These are phyloP conservation scores for Cactoblastis cactorum DNA, from an alignment of 2,888 invertebrate genomes.

Conservation along the genomic window DNA sequence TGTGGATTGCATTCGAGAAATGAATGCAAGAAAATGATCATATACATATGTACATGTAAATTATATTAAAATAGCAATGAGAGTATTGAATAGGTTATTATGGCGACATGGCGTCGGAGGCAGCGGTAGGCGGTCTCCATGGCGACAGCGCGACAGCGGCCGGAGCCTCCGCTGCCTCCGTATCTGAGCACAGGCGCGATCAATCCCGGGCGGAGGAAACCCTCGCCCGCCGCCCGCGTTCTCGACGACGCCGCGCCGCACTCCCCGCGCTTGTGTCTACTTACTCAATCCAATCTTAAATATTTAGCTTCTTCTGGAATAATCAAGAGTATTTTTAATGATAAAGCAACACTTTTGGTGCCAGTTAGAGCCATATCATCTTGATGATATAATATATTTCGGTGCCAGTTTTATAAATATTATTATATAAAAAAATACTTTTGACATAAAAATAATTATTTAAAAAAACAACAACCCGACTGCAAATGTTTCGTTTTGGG, in stretches of 20 bases:
- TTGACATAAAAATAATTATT: too few species aligned
- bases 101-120: constrained; percentile 54
- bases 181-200: constrained; percentile 49
- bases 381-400: too few species aligned
- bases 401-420: too few species aligned
- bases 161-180: constrained; percentile 48
- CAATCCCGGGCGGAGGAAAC: constrained; percentile 61
- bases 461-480: too few species aligned
- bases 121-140: constrained; percentile 66
- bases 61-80: constrained; percentile 21
- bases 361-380: too few species aligned
- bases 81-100: constrained; percentile 36
- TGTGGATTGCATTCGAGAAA: too few species aligned
- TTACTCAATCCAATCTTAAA: constrained; percentile 3
- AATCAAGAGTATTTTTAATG: not conserved
- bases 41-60: not conserved
- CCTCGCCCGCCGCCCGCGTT: constrained; percentile 35
- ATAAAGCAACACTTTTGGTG: not conserved
- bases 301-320: constrained; percentile 14
- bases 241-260: constrained; percentile 35
- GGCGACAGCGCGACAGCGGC: constrained; percentile 39
- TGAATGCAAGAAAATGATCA: not conserved
- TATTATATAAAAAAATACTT: too few species aligned
- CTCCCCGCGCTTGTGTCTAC: constrained; percentile 29
- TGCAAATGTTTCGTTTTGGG: too few species aligned